These are phyloP conservation scores for Cryptoblepharus egeriae DNA, from an alignment of 2,797 vertebrate species.

Conservation along the genomic window DNA sequence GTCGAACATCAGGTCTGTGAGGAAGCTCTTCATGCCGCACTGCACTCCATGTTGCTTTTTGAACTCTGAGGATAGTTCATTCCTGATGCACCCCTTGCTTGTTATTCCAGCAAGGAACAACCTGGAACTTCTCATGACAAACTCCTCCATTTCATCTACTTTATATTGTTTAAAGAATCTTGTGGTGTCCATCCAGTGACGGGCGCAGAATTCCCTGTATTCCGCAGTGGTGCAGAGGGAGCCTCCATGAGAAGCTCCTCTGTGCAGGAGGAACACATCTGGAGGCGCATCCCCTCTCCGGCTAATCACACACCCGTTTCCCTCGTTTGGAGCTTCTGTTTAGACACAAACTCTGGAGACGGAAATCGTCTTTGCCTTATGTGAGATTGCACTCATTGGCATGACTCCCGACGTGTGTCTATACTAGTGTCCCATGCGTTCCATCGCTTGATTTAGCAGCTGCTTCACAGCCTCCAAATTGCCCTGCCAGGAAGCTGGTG, in stretches of 20 bases:
- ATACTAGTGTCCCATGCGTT: constrained; percentile 21
- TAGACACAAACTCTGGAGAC: constrained; percentile 1
- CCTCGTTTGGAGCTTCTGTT: neutral
- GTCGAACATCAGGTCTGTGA: no score
- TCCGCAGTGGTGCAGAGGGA: neutral
- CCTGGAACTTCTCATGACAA: neutral
- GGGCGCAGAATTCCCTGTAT: neutral
- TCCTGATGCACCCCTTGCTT: no score
- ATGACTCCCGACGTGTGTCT: constrained; percentile 25
- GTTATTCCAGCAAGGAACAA: no score
- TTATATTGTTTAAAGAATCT: neutral
- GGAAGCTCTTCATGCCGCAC: no score
- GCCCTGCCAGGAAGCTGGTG: constrained; percentile 23
- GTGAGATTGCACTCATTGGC: constrained; percentile 35
- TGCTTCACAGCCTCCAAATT: constrained; percentile 22
- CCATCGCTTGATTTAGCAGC: constrained; percentile 23
- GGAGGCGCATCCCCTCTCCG: neutral
- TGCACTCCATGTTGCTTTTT: no score
- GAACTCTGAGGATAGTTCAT: no score
- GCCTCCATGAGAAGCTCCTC: neutral
- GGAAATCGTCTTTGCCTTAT: constrained; percentile 24
- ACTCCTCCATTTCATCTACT: neutral
- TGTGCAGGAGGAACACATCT: neutral
- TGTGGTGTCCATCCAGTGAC: neutral
- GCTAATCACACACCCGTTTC: neutral